Percentiles rank a stretch among this genome's conserved stretches.
Conservation (phyloP, 2,797 vertebrate genomes). For the Sebastes goodei region DNA sequence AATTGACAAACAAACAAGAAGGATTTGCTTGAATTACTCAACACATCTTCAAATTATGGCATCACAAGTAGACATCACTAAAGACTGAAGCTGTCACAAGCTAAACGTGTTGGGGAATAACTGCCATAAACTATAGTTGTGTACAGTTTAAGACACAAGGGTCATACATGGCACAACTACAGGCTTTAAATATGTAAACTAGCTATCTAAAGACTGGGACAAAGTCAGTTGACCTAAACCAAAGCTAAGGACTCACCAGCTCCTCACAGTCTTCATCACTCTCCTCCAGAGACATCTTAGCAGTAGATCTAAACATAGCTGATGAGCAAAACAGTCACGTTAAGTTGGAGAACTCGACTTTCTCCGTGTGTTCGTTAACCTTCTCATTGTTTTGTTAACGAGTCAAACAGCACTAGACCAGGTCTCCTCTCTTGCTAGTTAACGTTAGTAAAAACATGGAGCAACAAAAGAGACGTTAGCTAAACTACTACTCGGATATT, state of each 20-base stretch:
- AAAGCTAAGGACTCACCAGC: constrained; percentile 69
- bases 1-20: not conserved
- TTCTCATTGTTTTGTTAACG: constrained; percentile 19
- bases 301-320: constrained; percentile 20
- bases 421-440: constrained; percentile 1
- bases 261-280: constrained; percentile 83
- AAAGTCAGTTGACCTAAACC: not conserved
- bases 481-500: constrained; percentile 12
- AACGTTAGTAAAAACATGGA: constrained; percentile 28
- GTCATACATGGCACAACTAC: not conserved
- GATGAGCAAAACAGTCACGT: constrained; percentile 10
- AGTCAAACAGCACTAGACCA: not conserved
- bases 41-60: not conserved
- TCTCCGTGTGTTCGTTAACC: not conserved
- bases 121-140: not conserved
- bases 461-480: constrained; percentile 43
- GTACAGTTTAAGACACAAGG: not conserved
- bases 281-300: constrained; percentile 76
- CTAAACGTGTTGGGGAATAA: not conserved
- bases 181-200: not conserved
- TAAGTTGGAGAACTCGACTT: constrained; percentile 29
- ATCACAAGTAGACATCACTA: not conserved
- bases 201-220: not conserved
- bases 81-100: no score
- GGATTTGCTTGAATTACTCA: not conserved